A percentile compares a stretch with the other conserved stretches of the same genome.
Evolutionary conservation across 2,797 vertebrate species (phyloP).

Genomic region (Melanotaenia parkinsoni): DNA sequence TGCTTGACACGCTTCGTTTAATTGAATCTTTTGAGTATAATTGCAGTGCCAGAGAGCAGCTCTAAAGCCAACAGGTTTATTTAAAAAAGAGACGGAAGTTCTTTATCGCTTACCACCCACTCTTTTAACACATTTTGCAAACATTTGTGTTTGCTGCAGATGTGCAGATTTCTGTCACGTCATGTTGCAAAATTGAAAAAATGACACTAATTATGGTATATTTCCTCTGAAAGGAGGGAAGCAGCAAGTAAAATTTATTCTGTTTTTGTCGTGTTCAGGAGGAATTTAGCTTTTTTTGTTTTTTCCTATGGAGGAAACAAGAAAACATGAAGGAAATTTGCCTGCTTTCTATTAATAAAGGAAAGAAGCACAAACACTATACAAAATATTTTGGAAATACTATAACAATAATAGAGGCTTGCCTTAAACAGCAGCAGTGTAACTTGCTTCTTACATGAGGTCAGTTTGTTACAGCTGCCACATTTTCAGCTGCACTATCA

Average conservation of each 20-base stretch:
- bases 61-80: background rate
- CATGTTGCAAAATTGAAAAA: conserved; percentile 12
- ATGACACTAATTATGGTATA: conserved; percentile 1
- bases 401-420: background rate
- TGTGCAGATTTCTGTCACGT: background rate
- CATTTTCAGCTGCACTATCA: conserved; percentile 9
- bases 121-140: conserved; percentile 14
- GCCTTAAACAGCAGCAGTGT: background rate
- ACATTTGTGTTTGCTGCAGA: background rate
- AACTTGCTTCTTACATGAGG: conserved; percentile 2
- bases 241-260: background rate
- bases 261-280: background rate
- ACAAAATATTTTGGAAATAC: background rate
- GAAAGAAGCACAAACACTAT: background rate
- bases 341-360: background rate
- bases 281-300: background rate
- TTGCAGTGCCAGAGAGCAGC: conserved; percentile 3
- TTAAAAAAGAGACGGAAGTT: background rate
- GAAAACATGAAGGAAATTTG: background rate
- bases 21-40: conserved; percentile 22
- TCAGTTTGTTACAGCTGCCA: conserved; percentile 6
- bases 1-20: conserved; percentile 22
- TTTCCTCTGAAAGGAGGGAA: conserved; percentile 6
- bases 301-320: background rate
- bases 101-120: conserved; percentile 8